Conservation (phyloP, 2,113 vertebrate species). For the Equus quagga region DNA sequence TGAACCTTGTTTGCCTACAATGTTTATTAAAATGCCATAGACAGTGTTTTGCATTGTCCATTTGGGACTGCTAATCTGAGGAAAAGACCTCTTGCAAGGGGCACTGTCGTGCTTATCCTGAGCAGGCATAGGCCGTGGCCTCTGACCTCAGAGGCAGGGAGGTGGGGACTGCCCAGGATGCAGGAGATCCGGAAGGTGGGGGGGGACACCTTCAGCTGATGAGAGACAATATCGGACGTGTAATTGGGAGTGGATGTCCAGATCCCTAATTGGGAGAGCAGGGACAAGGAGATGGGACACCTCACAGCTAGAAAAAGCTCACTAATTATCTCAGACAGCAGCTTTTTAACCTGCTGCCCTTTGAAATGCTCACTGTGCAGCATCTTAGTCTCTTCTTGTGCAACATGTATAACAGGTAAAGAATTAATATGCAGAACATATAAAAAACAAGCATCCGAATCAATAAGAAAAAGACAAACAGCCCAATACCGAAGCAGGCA, state of each 20-base stretch:
- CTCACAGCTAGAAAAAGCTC: background rate
- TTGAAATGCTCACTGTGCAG: constrained; percentile 19
- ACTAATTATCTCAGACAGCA: constrained; percentile 42
- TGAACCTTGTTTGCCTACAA: background rate
- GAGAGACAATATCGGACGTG: background rate
- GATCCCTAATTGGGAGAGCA: background rate
- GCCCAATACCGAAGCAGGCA: background rate
- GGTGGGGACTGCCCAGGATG: background rate
- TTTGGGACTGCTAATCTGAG: background rate
- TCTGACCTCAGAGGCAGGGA: background rate
- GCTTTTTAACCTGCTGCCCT: constrained; percentile 58
- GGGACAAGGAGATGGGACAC: background rate
- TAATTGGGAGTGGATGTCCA: background rate
- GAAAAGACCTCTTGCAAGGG: background rate
- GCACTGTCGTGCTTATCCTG: background rate
- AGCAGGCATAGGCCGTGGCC: background rate
- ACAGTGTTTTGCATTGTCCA: background rate
- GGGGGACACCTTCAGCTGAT: background rate
- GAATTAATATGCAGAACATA: constrained; percentile 58
- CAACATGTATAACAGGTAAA: background rate
- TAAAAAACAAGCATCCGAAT: constrained; percentile 42
- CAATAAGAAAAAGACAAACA: constrained; percentile 59
- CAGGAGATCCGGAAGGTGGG: background rate
- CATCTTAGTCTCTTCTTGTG: background rate
- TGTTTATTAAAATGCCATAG: background rate